Base-by-base conservation (phyloP, 2,113 vertebrate species). In the Caranx ignobilis region DNA sequence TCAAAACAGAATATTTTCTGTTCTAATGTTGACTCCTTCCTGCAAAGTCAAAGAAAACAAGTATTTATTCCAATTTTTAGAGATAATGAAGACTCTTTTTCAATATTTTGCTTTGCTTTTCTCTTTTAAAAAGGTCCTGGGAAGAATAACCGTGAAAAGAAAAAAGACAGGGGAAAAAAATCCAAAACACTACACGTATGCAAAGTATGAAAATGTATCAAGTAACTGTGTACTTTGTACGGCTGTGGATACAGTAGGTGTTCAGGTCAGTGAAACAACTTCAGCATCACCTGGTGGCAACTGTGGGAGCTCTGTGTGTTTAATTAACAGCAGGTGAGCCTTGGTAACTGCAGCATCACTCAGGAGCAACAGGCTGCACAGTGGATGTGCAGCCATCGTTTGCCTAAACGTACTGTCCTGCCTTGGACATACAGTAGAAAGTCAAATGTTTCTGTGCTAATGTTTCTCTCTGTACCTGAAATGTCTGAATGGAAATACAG, bases 251-350 rank as follows among this genome's bases (percentile, higher is more conserved):
- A 26, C 0, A 37, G 56, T 31, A 55, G 37, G 6, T 57, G 57
- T 74, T 26, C n/a, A 59, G 59, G 72, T 57, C 39, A 63, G n/a
- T 26, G 11, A 50, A 39, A 52, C 35, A 39, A 18, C n/a, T 39
- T 56, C 48, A 41, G 56, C 48, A 63, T 78, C 75, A 74, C 50
- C 70, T 57, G 32, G 41, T 64, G 76, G 71, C 16, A 50, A 47
- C 50, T 50, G 63, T 50, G 41, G 34, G 50, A 68, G 64, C 45
- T 67, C 56, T 67, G 54, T 62, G 45, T n/a, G 47, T 31, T 67
- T 26, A 32, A 10, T 54, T 19, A 62, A 32, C 5, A 56, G 39
- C 48, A 41, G 62, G 16, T 8, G 37, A 57, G 16, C 4, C 15
- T 43, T 48, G 35, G 35, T 15, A 45, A 35, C n/a, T 54, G 32